Evolutionary conservation across 2,113 vertebrate species (phyloP).

Genomic region (Sapayoa aenigma): DNA sequence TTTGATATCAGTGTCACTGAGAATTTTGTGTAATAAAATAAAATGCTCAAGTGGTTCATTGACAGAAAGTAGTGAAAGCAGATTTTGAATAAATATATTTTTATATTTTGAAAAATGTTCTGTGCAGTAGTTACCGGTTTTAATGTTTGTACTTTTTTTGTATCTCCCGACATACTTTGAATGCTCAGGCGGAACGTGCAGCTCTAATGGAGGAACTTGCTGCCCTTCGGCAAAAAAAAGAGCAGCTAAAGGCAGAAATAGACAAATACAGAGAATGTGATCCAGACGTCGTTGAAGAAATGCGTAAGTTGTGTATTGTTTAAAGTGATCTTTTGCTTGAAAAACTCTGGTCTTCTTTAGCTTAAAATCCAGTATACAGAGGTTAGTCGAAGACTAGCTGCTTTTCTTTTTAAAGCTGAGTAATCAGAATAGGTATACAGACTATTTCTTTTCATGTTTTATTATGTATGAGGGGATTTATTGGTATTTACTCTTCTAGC

Average conservation of each 20-base stretch:
- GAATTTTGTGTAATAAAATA: background rate
- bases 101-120: background rate
- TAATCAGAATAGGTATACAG: background rate
- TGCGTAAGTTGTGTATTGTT: constrained; percentile 82
- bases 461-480: accelerated
- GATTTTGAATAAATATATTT: background rate
- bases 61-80: background rate
- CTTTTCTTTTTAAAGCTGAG: background rate
- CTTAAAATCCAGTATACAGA: background rate
- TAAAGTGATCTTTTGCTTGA: background rate
- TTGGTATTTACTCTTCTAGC: background rate
- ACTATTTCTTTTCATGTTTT: background rate
- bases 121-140: background rate
- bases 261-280: constrained; percentile 93
- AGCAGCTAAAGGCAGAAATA: constrained; percentile 80
- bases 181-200: constrained; percentile 80
- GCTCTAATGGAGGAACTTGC: constrained; percentile 78
- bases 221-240: constrained; percentile 76
- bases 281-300: constrained; percentile 89
- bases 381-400: background rate
- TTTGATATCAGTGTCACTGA: background rate
- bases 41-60: background rate
- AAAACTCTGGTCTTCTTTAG: background rate
- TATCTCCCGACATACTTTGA: constrained; percentile 12
- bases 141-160: background rate